These are phyloP conservation scores for Margaritifera margaritifera DNA, from an alignment of 2,888 invertebrate species.

Conservation along the genomic window DNA sequence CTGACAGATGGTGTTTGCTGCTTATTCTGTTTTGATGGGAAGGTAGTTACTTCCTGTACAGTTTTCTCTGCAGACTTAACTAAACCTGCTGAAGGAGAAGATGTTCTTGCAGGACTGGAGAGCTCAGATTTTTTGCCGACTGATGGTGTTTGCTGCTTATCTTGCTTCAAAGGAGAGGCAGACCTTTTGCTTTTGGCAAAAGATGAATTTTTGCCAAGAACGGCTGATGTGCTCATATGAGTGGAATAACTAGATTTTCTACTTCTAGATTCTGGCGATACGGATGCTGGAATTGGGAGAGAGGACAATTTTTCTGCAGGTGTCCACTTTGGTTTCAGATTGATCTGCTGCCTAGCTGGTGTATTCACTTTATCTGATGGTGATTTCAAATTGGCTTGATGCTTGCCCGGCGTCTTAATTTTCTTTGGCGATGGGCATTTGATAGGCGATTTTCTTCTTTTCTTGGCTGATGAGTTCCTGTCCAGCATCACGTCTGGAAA, in stretches of 20 bases:
- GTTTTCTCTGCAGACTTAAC: conserved; percentile 4
- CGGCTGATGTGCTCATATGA: too few species aligned
- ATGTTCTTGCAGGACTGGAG: background rate
- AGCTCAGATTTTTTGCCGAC: background rate
- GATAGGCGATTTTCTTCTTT: conserved; percentile 3
- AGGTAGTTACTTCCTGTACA: background rate
- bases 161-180: background rate
- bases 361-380: background rate
- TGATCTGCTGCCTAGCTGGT: background rate
- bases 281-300: conserved; percentile 1
- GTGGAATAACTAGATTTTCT: background rate
- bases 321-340: background rate
- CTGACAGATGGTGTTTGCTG: background rate
- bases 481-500: background rate
- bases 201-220: too few species aligned
- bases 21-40: background rate
- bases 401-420: background rate
- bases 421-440: background rate
- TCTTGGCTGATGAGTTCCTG: background rate
- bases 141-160: background rate
- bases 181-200: background rate
- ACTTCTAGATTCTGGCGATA: conserved; percentile 9
- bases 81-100: background rate
- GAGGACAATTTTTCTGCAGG: background rate
- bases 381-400: background rate